A percentile compares a stretch with the other conserved stretches of the same genome.
Conservation (phyloP, 1,140 invertebrate genomes). For the Plutomurus gul region DNA sequence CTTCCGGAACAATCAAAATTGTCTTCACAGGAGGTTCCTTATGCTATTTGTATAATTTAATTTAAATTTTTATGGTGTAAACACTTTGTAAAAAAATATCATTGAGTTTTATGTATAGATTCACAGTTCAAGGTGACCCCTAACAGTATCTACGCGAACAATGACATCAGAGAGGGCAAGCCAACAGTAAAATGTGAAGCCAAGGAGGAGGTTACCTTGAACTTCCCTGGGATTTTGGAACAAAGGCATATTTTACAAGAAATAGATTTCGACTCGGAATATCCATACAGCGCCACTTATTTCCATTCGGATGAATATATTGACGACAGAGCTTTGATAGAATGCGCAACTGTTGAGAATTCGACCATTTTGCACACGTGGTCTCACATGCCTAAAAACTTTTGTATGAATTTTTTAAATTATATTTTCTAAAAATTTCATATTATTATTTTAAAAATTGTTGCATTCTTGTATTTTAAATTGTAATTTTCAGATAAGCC, state of each 20-base stretch:
- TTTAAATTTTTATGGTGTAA: background rate
- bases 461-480: background rate
- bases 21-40: background rate
- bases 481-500: background rate
- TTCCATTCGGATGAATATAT: background rate
- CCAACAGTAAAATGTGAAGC: slow-evolving; percentile 38
- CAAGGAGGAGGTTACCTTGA: slow-evolving; percentile 32
- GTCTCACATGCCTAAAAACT: slow-evolving; percentile 36
- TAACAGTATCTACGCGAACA: slow-evolving; percentile 5
- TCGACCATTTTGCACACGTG: background rate
- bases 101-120: background rate
- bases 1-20: background rate
- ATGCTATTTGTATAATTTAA: background rate
- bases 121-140: background rate
- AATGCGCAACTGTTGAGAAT: slow-evolving; percentile 10
- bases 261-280: background rate
- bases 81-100: no score
- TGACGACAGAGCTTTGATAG: slow-evolving; percentile 1
- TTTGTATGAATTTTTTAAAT: background rate
- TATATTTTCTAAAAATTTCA: background rate
- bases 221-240: background rate
- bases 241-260: slow-evolving; percentile 14
- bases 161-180: background rate
- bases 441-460: background rate
- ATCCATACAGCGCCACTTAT: slow-evolving; percentile 30